Evolutionary conservation across 2,113 vertebrate genomes (phyloP).

Genomic region (Hydrochoerus hydrochaeris): DNA sequence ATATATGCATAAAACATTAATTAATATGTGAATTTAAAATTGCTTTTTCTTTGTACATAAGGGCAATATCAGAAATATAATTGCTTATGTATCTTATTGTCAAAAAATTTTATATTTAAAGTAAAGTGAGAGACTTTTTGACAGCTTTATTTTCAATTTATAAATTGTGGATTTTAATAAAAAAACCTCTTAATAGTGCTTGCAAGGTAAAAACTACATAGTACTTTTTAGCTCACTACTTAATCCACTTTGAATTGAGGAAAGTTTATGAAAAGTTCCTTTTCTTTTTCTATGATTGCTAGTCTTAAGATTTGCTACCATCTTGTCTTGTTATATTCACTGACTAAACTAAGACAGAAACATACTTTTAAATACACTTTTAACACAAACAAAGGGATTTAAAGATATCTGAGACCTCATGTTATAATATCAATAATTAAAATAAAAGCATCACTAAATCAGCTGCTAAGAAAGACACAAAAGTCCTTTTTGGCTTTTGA

Average conservation of each 20-base stretch:
- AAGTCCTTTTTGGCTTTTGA: not conserved
- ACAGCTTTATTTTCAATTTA: not conserved
- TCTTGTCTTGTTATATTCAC: not conserved
- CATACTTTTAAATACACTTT: not conserved
- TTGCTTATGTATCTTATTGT: not conserved
- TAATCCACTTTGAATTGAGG: not conserved
- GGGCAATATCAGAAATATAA: not conserved
- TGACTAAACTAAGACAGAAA: not conserved
- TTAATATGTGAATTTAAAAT: not conserved
- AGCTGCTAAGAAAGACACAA: not conserved
- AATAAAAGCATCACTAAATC: not conserved
- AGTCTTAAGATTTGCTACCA: constrained; percentile 1
- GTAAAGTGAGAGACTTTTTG: not conserved
- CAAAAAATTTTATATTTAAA: constrained; percentile 26
- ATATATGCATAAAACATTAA: not conserved
- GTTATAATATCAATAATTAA: not conserved
- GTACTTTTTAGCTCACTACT: not conserved
- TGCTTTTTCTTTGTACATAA: not conserved
- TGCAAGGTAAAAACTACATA: not conserved
- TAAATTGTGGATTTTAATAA: not conserved
- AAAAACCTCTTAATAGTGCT: not conserved
- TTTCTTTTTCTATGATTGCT: not conserved
- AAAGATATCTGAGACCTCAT: not conserved
- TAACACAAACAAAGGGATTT: not conserved
- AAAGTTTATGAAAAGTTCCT: not conserved